Base-by-base conservation (phyloP, 2,797 vertebrate species). In the Crocidura indochinensis region DNA sequence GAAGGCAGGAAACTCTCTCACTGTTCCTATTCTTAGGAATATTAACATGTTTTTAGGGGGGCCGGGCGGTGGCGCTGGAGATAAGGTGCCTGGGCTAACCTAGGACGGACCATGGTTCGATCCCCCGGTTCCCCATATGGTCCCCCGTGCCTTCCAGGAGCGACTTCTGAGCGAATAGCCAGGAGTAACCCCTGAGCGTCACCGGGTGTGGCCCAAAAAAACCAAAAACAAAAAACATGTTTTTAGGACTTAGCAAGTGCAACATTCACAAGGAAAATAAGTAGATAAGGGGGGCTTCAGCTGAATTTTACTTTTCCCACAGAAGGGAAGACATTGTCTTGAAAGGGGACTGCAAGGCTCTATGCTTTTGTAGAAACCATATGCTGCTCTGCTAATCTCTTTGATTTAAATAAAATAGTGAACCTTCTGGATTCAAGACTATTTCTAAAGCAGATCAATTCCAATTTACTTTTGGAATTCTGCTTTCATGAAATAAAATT, bases 401-500 rank as follows among this genome's bases (percentile, higher is more conserved):
- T 80, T 65, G 38, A 81, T 78, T 90, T 62, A 64, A 89, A 75
- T 44, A 27, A 26, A 76, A 77, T 24, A 76, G 56, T 51, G n/a
- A 78, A 22, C 38, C 69, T 74, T 90, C 26, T 10, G 5, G 26
- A 74, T 80, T 10, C 26, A 91, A 83, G 14, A 17, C 64, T 38
- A 94, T 90, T 88, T 87, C 87, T 88, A 78, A 71, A 88, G 72
- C 3, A 68, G 49, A 88, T 90, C 86, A 86, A 86, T 88, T 93
- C 64, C 68, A 87, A 73, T 77, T 90, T 74, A 71, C 80, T 95
- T 88, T 69, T 88, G 56, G 91, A 95, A 73, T 86, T 90, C 73
- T 93, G 11, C n/a, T 86, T 81, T 94, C n/a, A 64, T 44, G 51
- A 67, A 85, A 83, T 82, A 83, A 83, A 38, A 38, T 76, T 8